A percentile compares a stretch with the other conserved stretches of the same genome.
Evolutionary conservation across 1,140 invertebrate species (phyloP).

Genomic region (Pseudomyrmex sp.): DNA sequence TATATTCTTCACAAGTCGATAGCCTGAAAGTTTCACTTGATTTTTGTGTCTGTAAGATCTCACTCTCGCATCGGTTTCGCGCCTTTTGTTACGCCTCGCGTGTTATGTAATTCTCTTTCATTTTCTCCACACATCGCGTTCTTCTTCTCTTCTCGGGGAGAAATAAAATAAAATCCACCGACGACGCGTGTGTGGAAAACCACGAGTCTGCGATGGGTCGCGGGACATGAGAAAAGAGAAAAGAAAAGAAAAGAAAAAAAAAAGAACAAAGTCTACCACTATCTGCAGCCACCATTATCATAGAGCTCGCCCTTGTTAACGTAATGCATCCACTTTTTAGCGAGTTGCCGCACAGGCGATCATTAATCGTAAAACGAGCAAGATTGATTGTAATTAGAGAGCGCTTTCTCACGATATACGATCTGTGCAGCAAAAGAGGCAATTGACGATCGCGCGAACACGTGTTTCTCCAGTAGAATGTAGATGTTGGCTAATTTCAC

Average conservation of each 20-base stretch:
- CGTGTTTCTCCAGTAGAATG: neutral
- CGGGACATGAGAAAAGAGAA: neutral
- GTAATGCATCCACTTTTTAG: slow-evolving; percentile 47
- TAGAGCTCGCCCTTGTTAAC: slow-evolving; percentile 28
- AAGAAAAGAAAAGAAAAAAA: too few relatives aligned
- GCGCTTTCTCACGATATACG: slow-evolving; percentile 16
- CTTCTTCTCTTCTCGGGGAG: too few relatives aligned
- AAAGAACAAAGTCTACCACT: slow-evolving; percentile 47
- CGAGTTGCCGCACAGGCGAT: slow-evolving; percentile 19
- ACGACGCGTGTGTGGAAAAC: too few relatives aligned
- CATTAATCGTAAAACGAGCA: slow-evolving; percentile 33
- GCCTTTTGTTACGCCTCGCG: too few relatives aligned
- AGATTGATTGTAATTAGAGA: slow-evolving; percentile 32
- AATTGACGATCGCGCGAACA: slow-evolving; percentile 1
- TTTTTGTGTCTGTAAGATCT: too few relatives aligned
- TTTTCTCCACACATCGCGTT: too few relatives aligned
- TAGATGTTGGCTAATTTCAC: slow-evolving; percentile 30
- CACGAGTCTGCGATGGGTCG: too few relatives aligned
- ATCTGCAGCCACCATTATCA: slow-evolving; percentile 56
- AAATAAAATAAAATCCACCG: too few relatives aligned
- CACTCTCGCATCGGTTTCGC: too few relatives aligned
- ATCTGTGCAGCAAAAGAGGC: slow-evolving; percentile 17
- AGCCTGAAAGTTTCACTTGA: too few relatives aligned
- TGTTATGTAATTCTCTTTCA: too few relatives aligned
- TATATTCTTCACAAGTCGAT: too few relatives aligned